Evolutionary conservation across 2,797 vertebrate species (phyloP).

Genomic region (Melanotaenia parkinsoni): DNA sequence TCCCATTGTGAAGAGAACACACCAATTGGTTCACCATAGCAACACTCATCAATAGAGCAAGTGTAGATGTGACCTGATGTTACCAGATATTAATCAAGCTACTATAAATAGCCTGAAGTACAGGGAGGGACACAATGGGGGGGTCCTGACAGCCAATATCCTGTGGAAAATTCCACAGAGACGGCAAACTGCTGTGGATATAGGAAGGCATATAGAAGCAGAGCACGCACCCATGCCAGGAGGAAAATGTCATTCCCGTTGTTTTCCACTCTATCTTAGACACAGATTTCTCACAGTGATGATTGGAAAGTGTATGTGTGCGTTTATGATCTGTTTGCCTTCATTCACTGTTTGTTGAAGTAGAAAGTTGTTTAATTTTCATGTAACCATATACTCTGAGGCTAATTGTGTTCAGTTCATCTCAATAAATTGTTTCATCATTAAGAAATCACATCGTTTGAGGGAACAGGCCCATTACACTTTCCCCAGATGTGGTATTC

Average conservation of each 20-base stretch:
- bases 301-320: neutral
- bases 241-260: slow-evolving; percentile 42
- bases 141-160: slow-evolving; percentile 84
- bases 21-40: slow-evolving; percentile 79
- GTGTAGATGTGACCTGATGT: slow-evolving; percentile 85
- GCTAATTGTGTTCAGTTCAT: neutral
- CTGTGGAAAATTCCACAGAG: slow-evolving; percentile 85
- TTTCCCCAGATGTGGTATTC: neutral
- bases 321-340: slow-evolving; percentile 4
- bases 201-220: slow-evolving; percentile 48
- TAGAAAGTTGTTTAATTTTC: neutral
- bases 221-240: slow-evolving; percentile 18
- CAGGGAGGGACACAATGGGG: slow-evolving; percentile 78
- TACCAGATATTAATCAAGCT: slow-evolving; percentile 86
- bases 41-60: slow-evolving; percentile 85
- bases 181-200: slow-evolving; percentile 63
- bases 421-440: neutral
- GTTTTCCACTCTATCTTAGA: slow-evolving; percentile 15
- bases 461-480: neutral
- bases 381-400: neutral
- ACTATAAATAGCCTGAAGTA: slow-evolving; percentile 83
- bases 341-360: slow-evolving; percentile 9
- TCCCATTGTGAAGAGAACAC: slow-evolving; percentile 75
- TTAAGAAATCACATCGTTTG: neutral
- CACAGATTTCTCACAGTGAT: slow-evolving; percentile 3